phyloP scores from a whole-genome alignment of 2,797 vertebrate genomes.

The Gephyroberyx darwinii region DNA sequence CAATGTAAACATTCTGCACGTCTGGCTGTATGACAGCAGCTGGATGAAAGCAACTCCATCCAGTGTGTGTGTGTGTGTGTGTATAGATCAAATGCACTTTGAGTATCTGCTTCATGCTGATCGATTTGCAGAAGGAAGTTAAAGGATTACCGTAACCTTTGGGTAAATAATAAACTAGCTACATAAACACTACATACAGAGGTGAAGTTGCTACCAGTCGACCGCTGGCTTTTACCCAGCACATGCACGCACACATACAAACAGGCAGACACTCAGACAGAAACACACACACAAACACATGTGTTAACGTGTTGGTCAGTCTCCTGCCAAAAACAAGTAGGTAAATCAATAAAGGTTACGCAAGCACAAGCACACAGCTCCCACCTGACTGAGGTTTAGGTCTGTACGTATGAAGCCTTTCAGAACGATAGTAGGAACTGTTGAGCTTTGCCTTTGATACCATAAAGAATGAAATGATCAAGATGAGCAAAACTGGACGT shows the following conservation, averaged over 20 bases:
- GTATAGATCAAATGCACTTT: constrained; percentile 7
- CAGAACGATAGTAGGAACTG: not conserved
- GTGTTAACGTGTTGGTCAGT: constrained; percentile 26
- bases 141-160: not conserved
- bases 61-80: constrained; percentile 15
- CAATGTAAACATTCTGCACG: constrained; percentile 34
- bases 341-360: constrained; percentile 64
- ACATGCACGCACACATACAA: too few species aligned
- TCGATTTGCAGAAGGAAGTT: constrained; percentile 9
- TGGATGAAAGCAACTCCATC: not conserved
- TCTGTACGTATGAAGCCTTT: not conserved
- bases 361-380: constrained; percentile 34
- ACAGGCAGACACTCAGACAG: not conserved
- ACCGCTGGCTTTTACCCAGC: too few species aligned
- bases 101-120: constrained; percentile 25
- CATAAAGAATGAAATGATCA: not conserved
- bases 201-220: too few species aligned
- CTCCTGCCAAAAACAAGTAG: constrained; percentile 59
- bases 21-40: constrained; percentile 4
- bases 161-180: not conserved
- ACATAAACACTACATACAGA: too few species aligned
- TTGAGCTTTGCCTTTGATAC: constrained; percentile 2
- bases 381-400: constrained; percentile 5
- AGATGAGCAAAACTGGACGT: not conserved
- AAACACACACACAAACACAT: constrained; percentile 23